Evolutionary conservation across 2,888 invertebrate genomes (phyloP), one percentile per base, ranked within the genome.

Genomic region (Neoscelio sp.): DNA sequence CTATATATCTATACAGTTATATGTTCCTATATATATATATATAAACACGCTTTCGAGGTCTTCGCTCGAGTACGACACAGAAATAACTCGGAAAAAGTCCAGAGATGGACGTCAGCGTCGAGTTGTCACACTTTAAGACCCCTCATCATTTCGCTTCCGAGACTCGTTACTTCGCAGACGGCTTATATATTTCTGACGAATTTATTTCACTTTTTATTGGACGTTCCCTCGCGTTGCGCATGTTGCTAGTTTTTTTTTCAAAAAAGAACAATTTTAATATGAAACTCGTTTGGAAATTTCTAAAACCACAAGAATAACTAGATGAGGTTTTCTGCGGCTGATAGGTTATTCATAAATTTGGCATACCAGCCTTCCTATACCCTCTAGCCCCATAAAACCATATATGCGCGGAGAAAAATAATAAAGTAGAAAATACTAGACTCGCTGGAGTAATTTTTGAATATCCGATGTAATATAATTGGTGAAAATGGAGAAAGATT

Each of bases 21-120:
- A 56, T 15, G 26, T 7, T 12, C 18, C 20, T 50, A 50, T 71
- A 44, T 42, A 30, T 60, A 62, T 15, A 50, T 38, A 42, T 15
- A 62, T 4, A 10, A 20, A 54, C 33, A 17, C 15, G 20, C 38
- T 58, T 23, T 46, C 20, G 62, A 65, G 38, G 58, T 40, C 52
- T 75, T 60, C n/a, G n/a, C n/a, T 52, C 10, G 10, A 30, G 42
- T 23, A 13, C 26, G 26, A 56, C 30, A n/a, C n/a, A n/a, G 46
- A 30, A 58, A 54, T 48, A 48, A 62, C 62, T 46, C 23, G 56
- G 23, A 48, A 62, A 56, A 68, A 68, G 86, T 86, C 87, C 88
- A 78, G 84, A 86, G 85, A 83, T 85, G 86, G 56, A 54, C 71
- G 73, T 64, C 54, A 85, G 50, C 38, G 62, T 62, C 68, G 50